A percentile compares a stretch with the other conserved stretches of the same genome.
Conservation (phyloP, 2,113 vertebrate species). For the Rhinopomastus cyanomelas region DNA sequence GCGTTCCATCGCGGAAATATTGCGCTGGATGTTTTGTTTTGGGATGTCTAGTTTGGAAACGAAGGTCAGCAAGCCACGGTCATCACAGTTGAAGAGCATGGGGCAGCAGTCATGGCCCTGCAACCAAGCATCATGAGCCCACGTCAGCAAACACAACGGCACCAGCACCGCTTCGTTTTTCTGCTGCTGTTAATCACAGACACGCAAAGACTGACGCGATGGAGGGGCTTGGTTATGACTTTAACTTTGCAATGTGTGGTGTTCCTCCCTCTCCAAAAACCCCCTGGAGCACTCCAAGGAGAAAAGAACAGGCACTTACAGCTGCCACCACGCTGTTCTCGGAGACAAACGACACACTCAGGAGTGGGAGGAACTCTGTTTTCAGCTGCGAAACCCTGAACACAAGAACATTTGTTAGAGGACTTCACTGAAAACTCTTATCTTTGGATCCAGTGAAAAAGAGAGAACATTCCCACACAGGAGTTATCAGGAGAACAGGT, state of each 20-base stretch:
- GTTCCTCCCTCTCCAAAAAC: not conserved
- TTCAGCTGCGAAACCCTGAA: slow-evolving; percentile 93
- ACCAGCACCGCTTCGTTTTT: not conserved
- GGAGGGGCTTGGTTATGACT: not conserved
- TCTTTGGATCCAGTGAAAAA: not conserved
- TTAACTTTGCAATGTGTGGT: not conserved
- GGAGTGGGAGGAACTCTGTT: slow-evolving; percentile 96
- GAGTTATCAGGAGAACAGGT: not conserved
- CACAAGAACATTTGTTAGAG: slow-evolving; percentile 65
- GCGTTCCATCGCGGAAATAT: slow-evolving; percentile 98
- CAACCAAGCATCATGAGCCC: not conserved
- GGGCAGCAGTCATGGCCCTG: slow-evolving; percentile 99
- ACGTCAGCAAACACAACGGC: not conserved
- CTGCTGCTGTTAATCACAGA: not conserved
- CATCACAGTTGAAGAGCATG: slow-evolving; percentile 95
- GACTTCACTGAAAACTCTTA: not conserved
- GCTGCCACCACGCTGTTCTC: slow-evolving; percentile 97
- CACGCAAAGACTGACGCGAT: not conserved
- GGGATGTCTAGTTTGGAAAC: slow-evolving; percentile 96
- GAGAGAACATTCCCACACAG: not conserved
- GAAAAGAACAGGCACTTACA: slow-evolving; percentile 78
- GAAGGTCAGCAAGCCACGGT: slow-evolving; percentile 88
- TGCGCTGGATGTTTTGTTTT: slow-evolving; percentile 97
- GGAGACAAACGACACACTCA: slow-evolving; percentile 94
- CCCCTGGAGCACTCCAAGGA: not conserved